Base-by-base conservation (phyloP, 2,797 vertebrate species). In the Notolepis coatsorum region DNA sequence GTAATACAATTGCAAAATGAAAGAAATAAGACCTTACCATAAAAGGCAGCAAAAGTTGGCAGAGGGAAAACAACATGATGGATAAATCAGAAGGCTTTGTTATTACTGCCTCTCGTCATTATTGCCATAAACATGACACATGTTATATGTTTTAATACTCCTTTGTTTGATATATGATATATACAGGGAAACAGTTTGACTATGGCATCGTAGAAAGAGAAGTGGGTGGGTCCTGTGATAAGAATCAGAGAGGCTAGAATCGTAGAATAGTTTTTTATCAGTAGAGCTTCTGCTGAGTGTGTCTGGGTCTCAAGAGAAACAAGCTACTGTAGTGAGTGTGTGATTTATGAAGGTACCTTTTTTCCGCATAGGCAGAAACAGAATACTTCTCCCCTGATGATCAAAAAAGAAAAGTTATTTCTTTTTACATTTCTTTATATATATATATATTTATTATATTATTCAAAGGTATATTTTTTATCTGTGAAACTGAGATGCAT, bases 341-440 rank as follows among this genome's bases (percentile, higher is more conserved):
- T 71, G 59, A 68, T 67, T 72, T 61, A 66, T 72, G 35, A 58
- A 21, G 52, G n/a, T 30, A 20, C 18, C 15, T 9, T 41, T 43
- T 31, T 49, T 49, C 56, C 62, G 24, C 55, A 46, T 13, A 4
- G 58, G 21, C 35, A 50, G 10, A 54, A 20, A 47, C 30, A 25
- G 25, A 7, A 20, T 7, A 10, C 12, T n/a, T 55, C 23, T 41
- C 35, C 21, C 35, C n/a, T 39, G 52, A 41, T 27, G 2, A 55
- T 17, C 23, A 6, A 8, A 17, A 27, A n/a, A 17, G n/a, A 5
- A 37, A 3, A 12, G 20, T 39, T 13, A 13, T 13, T 6, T 39
- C 15, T 10, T 20, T 21, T 5, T 7, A 39, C 20, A 18, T 17
- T 17, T 18, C 13, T 24, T 12, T 20, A 27, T 31, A 7, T 37